phyloP scores from a whole-genome alignment of 2,797 vertebrate species.

The Fundulus diaphanus region DNA sequence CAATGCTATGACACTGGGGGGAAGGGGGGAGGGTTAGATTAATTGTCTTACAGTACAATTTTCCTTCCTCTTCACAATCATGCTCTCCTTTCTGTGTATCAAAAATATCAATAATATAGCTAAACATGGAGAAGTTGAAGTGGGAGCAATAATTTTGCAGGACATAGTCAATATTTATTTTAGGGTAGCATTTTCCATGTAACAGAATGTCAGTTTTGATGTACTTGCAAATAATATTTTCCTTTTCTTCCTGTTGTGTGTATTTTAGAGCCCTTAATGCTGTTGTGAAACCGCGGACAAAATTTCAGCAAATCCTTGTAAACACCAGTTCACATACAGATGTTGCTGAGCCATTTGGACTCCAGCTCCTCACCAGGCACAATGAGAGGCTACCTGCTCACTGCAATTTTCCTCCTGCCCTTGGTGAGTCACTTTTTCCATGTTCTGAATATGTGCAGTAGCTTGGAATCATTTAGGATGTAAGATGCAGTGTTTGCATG shows the following conservation, averaged over 20 bases:
- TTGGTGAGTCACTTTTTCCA: conserved; percentile 66
- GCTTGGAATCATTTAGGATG: background rate
- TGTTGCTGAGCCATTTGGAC: conserved; percentile 33
- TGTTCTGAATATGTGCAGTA: conserved; percentile 15
- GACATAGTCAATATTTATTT: too few species aligned
- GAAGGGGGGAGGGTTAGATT: too few species aligned
- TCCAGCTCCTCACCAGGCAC: conserved; percentile 42
- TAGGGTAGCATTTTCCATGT: too few species aligned
- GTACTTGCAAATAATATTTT: background rate
- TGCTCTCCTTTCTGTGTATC: too few species aligned
- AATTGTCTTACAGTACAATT: too few species aligned
- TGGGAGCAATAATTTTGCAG: too few species aligned
- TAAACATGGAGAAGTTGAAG: too few species aligned
- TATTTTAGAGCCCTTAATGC: conserved; percentile 67
- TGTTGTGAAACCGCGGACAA: conserved; percentile 42
- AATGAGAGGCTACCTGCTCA: conserved; percentile 75
- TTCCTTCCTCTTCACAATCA: too few species aligned
- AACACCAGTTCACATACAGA: conserved; percentile 33
- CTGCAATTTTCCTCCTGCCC: conserved; percentile 71
- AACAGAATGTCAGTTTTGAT: background rate
- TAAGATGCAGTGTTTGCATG: background rate
- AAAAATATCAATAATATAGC: too few species aligned
- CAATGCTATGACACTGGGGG: too few species aligned
- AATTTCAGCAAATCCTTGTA: conserved; percentile 53
- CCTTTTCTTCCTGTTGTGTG: conserved; percentile 35